A percentile compares a stretch with the other conserved stretches of the same genome.
Evolutionary conservation across 2,888 invertebrate species (phyloP).

Genomic region (Augiades crinisus): DNA sequence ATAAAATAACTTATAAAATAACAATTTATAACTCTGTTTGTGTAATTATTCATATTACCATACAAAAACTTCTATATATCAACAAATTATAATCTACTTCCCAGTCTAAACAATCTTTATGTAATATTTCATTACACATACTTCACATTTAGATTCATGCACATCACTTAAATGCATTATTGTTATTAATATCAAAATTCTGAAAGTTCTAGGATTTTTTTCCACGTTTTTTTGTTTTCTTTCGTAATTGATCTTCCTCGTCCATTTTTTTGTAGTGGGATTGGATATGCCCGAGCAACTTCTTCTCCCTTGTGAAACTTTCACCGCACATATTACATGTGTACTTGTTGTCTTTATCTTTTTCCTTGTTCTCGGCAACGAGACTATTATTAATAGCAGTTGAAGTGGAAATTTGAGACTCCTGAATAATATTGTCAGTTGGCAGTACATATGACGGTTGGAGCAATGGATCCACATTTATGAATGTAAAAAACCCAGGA

Average conservation of each 20-base stretch:
- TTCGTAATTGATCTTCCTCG: slow-evolving; percentile 53
- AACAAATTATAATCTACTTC: too few relatives aligned
- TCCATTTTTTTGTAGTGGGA: slow-evolving; percentile 68
- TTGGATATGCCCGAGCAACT: slow-evolving; percentile 65
- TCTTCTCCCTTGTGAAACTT: slow-evolving; percentile 66
- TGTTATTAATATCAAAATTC: neutral
- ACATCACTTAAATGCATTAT: neutral
- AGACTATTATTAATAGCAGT: slow-evolving; percentile 41
- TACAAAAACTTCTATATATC: too few relatives aligned
- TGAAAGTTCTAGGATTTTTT: slow-evolving; percentile 36
- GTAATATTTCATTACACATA: neutral
- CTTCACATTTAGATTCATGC: neutral
- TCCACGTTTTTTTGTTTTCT: slow-evolving; percentile 39
- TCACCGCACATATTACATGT: slow-evolving; percentile 67
- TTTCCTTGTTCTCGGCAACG: slow-evolving; percentile 37
- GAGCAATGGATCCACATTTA: slow-evolving; percentile 69
- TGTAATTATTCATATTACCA: too few relatives aligned
- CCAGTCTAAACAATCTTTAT: too few relatives aligned
- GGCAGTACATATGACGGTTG: slow-evolving; percentile 71
- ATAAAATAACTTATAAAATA: too few relatives aligned
- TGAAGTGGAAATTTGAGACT: slow-evolving; percentile 71
- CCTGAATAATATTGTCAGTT: slow-evolving; percentile 68
- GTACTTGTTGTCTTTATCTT: slow-evolving; percentile 48
- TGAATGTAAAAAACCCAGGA: slow-evolving; percentile 64
- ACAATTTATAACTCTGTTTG: too few relatives aligned